Percentiles rank a stretch among this genome's conserved stretches.
These are phyloP conservation scores for Forbesichthys papilliferus DNA, from an alignment of 2,113 vertebrate genomes.

Conservation along the genomic window DNA sequence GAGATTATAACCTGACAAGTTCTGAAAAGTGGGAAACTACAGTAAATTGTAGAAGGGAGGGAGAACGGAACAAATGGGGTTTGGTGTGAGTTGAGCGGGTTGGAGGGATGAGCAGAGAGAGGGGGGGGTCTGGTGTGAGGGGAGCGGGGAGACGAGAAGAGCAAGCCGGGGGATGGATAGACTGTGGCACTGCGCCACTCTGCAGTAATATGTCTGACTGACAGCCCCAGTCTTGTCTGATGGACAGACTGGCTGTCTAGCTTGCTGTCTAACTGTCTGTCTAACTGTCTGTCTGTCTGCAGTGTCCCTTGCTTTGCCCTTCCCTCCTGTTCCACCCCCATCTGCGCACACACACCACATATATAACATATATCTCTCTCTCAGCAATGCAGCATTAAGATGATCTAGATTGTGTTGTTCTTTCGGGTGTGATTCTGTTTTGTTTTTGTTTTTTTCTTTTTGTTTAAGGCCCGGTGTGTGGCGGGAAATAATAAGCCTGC, in stretches of 20 bases:
- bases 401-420: conserved; percentile 21
- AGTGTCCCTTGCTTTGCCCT: conserved; percentile 57
- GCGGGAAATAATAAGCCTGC: conserved; percentile 21
- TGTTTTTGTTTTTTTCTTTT: conserved; percentile 29
- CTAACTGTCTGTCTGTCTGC: conserved; percentile 38
- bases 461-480: conserved; percentile 17
- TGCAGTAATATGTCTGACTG: conserved; percentile 55
- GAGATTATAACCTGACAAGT: not conserved
- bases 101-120: conserved; percentile 13
- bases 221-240: conserved; percentile 38
- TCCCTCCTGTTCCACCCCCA: conserved; percentile 27
- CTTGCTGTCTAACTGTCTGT: not conserved
- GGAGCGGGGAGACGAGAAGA: conserved; percentile 14
- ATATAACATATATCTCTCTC: not conserved
- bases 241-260: conserved; percentile 8
- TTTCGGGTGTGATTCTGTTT: too few relatives aligned
- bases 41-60: not conserved
- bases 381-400: conserved; percentile 53
- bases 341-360: not conserved
- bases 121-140: not conserved
- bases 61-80: not conserved
- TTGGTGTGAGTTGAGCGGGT: conserved; percentile 6
- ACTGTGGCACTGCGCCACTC: conserved; percentile 60
- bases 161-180: conserved; percentile 16
- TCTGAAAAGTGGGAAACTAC: not conserved